These are phyloP conservation scores for Drosophila sucinea DNA, from an alignment of 1,140 invertebrate species.

Conservation along the genomic window DNA sequence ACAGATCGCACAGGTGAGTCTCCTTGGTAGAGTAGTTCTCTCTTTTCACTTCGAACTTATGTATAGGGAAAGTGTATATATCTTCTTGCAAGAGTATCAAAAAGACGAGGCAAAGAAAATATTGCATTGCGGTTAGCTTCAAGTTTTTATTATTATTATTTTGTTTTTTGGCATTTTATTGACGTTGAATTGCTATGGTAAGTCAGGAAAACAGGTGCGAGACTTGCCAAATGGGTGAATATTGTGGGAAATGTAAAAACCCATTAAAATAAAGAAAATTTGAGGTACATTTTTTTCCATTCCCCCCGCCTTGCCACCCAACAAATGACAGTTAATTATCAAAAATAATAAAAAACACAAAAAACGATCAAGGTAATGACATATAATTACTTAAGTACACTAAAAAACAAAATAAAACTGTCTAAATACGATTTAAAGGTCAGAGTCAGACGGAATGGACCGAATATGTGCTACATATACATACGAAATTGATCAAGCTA, in stretches of 20 bases:
- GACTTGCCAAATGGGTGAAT: not conserved
- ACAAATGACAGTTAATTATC: slow-evolving; percentile 69
- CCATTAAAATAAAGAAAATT: slow-evolving; percentile 34
- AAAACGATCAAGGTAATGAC: slow-evolving; percentile 70
- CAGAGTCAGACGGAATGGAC: slow-evolving; percentile 45
- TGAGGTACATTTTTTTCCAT: slow-evolving; percentile 13
- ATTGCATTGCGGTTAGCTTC: slow-evolving; percentile 1
- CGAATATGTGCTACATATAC: slow-evolving; percentile 19
- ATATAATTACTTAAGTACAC: slow-evolving; percentile 51
- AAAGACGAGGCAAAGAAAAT: not conserved
- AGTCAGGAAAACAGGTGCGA: slow-evolving; percentile 3
- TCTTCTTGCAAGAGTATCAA: not conserved
- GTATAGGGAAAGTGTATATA: not conserved
- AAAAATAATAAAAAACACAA: slow-evolving; percentile 25
- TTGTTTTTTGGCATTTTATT: not conserved
- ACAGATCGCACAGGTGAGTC: no score
- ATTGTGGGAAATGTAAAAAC: slow-evolving; percentile 15
- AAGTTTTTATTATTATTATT: not conserved
- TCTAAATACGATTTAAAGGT: slow-evolving; percentile 70
- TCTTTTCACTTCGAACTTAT: no score
- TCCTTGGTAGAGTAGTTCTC: no score
- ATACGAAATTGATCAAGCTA: not conserved
- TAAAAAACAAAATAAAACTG: slow-evolving; percentile 32
- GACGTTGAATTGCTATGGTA: not conserved
- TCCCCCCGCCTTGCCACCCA: not conserved